These are phyloP conservation scores for Erythrocercus mccallii DNA, from an alignment of 2,113 vertebrate species.

Conservation along the genomic window DNA sequence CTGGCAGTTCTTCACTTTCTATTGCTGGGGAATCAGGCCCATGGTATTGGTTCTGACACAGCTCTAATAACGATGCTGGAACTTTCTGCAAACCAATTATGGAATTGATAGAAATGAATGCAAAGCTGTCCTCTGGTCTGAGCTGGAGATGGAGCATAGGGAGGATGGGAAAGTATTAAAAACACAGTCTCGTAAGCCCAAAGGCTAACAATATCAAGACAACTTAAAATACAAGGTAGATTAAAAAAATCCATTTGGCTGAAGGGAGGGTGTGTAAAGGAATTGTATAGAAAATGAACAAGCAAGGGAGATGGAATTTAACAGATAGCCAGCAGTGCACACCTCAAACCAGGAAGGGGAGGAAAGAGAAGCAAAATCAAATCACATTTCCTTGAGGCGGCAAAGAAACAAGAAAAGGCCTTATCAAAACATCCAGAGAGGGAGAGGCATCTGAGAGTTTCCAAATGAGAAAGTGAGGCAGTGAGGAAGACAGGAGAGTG, in stretches of 20 bases:
- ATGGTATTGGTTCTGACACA: conserved; percentile 1
- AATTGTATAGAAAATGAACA: conserved; percentile 71
- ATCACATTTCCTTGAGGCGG: not conserved
- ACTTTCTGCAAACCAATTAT: conserved; percentile 54
- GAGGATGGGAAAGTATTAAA: conserved; percentile 61
- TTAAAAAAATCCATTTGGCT: conserved; percentile 72
- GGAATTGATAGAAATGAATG: conserved; percentile 30
- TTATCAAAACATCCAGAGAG: conserved; percentile 58
- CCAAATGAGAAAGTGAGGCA: not conserved
- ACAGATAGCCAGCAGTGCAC: conserved; percentile 53
- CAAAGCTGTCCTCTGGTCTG: not conserved
- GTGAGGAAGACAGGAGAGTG: not conserved
- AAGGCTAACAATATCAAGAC: conserved; percentile 72
- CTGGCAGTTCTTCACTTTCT: conserved; percentile 6
- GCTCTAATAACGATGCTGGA: conserved; percentile 42
- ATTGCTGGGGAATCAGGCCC: not conserved
- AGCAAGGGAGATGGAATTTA: conserved; percentile 56
- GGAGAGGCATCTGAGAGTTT: not conserved
- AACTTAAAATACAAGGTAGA: conserved; percentile 72
- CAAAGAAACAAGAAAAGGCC: conserved; percentile 46
- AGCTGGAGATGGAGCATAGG: not conserved
- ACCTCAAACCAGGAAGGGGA: conserved; percentile 11
- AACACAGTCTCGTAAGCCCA: conserved; percentile 54
- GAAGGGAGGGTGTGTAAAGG: conserved; percentile 60
- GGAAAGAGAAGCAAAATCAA: conserved; percentile 26